Percentiles rank a stretch among this genome's conserved stretches.
phyloP scores from a whole-genome alignment of 2,888 invertebrate genomes.

The Eucera pruinosa region DNA sequence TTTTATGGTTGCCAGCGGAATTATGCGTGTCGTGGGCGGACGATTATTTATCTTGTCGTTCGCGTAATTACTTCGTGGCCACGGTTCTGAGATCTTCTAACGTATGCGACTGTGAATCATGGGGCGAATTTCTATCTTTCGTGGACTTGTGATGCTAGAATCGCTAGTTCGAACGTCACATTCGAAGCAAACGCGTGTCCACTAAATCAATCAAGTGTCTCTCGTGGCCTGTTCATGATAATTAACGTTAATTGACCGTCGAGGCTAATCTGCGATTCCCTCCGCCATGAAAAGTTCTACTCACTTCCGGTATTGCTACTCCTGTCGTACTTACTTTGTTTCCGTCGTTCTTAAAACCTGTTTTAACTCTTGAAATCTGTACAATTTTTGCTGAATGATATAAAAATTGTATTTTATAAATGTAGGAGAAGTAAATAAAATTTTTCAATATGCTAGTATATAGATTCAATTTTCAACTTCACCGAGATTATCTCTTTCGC shows the following conservation, averaged over 20 bases:
- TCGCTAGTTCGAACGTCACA: conserved; percentile 49
- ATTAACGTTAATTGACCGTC: conserved; percentile 77
- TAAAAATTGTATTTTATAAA: no score
- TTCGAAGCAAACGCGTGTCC: conserved; percentile 54
- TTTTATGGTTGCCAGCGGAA: conserved; percentile 54
- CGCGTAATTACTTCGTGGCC: conserved; percentile 67
- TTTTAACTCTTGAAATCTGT: no score
- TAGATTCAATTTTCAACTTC: no score
- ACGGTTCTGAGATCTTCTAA: conserved; percentile 54
- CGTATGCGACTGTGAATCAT: conserved; percentile 66
- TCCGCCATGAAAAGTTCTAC: conserved; percentile 11
- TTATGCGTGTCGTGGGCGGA: conserved; percentile 59
- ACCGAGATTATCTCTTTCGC: no score
- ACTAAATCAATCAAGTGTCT: conserved; percentile 76
- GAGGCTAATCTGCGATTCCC: conserved; percentile 43
- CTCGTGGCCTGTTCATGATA: conserved; percentile 62
- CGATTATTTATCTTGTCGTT: conserved; percentile 73
- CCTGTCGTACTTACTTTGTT: not conserved
- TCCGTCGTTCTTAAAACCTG: not conserved
- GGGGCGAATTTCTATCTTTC: conserved; percentile 26
- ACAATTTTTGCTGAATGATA: no score
- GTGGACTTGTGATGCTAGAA: conserved; percentile 9
- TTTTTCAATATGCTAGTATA: no score
- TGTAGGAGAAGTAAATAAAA: no score
- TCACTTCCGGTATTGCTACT: conserved; percentile 9